Base-by-base conservation (phyloP, 2,113 vertebrate species). In the Bujurquina vittata region DNA sequence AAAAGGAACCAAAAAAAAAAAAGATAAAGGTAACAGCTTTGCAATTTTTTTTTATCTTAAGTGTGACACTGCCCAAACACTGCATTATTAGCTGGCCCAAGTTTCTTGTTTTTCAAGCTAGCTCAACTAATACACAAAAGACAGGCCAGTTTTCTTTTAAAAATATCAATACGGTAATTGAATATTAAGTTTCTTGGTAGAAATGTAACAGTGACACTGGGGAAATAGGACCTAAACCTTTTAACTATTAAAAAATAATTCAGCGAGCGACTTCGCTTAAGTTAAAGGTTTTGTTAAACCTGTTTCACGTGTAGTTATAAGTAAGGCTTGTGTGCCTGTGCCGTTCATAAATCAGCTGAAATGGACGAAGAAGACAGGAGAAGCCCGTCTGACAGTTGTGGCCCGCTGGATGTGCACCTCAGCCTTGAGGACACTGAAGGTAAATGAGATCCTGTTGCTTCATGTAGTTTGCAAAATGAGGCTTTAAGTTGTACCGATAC, bases 351-450 rank as follows among this genome's bases (percentile, higher is more conserved):
- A 31, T n/a, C 15, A 77, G 63, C 72, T 31, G 7, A 84, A 40
- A 91, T 92, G 93, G 84, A 89, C 4, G 12, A 10, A 3, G 46
- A 77, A 26, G 89, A 88, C 23, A 59, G 26, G 11, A 79, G 52
- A 17, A 74, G 62, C 40, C 49, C 58, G 10, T 5, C 7, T 49
- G 83, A 61, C 54, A 67, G 37, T 0, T 62, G 65, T 74, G 77
- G 23, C 75, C 59, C 4, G 58, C 65, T 72, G 61, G n/a, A 18
- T 55, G 72, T 79, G 20, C 40, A 69, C n/a, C 43, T 57, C 33
- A 81, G 81, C 83, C 46, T 83, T 61, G 84, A 92, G 26, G 69
- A 82, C 40, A 79, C 4, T 14, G 84, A 89, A 4, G 92, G 91
- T 93, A 80, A 91, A 69, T 76, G n/a, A 31, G 22, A 57, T 75